A percentile compares a stretch with the other conserved stretches of the same genome.
Conservation (phyloP, 2,888 invertebrate species). For the Tetanocera ferruginea region DNA sequence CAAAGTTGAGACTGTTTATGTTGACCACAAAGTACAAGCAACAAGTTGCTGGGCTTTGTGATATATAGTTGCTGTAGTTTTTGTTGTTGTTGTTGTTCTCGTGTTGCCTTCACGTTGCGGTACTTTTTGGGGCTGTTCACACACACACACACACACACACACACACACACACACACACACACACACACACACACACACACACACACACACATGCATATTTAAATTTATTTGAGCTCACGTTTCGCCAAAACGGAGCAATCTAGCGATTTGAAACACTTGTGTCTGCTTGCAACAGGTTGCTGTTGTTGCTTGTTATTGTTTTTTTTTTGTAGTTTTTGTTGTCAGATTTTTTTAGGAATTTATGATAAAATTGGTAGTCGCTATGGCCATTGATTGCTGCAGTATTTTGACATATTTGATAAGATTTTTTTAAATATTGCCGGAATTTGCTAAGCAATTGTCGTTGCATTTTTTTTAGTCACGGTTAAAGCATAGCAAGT, state of each 20-base stretch:
- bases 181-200: no score
- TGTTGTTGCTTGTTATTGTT: slow-evolving; percentile 21
- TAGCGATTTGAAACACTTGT: slow-evolving; percentile 5
- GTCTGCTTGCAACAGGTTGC: slow-evolving; percentile 28
- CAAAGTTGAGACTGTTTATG: slow-evolving; percentile 37
- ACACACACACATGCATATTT: no score
- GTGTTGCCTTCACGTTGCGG: slow-evolving; percentile 46
- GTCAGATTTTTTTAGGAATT: not conserved
- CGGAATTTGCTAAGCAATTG: not conserved
- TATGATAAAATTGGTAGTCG: not conserved
- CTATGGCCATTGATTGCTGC: not conserved
- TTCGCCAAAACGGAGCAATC: slow-evolving; percentile 8
- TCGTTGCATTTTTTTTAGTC: not conserved
- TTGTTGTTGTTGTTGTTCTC: slow-evolving; percentile 38
- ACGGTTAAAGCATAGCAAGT: not conserved
- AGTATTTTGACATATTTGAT: not conserved
- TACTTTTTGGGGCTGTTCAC: slow-evolving; percentile 43
- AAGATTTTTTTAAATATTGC: not conserved
- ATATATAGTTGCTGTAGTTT: slow-evolving; percentile 41
- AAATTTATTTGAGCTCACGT: slow-evolving; percentile 15
- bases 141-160: no score
- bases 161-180: not conserved
- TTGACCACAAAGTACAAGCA: slow-evolving; percentile 33
- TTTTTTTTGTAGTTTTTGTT: slow-evolving; percentile 15
- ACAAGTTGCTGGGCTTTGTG: slow-evolving; percentile 20